Evolutionary conservation across 2,113 vertebrate species (phyloP), one percentile per base, ranked within the genome.

Genomic region (Dasyprocta punctata): DNA sequence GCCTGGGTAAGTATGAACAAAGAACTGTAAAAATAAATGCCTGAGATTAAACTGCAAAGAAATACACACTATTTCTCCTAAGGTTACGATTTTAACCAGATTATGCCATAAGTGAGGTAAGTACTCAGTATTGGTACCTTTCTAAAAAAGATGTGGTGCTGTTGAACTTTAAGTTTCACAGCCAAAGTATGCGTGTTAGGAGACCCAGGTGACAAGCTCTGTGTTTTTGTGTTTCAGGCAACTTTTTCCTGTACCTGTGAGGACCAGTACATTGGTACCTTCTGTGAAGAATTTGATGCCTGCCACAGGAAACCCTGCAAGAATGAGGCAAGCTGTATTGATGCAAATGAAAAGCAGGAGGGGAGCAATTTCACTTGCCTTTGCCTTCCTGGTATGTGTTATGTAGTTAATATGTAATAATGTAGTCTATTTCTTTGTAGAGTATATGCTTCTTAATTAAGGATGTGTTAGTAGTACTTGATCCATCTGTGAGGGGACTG

Each of bases 271-370:
- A 98, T 98, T 11, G 99, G 99, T 1, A 98, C 99, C 69, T 98
- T 99, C 98, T 99, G 99, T 89, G 99, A 99, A 97, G 99, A 99
- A 97, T 99, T 99, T 36, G 99, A 99, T 3, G 99, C 99, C 69
- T 99, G 99, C 98, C 99, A 99, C 89, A 98, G 95, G 94, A 98
- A 98, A 0, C 99, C 99, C 7, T 99, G 99, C 86, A 98, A 98
- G 98, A 99, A 99, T 98, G 99, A 99, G 0, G 99, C 98, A 61
- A 99, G 99, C 95, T 99, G 99, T 95, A 87, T 97, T 0, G 99
- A 99, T 38, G 92, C 99, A 8, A 97, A 97, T 26, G 99, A 99
- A 96, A 99, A 99, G 60, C 99, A 99, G 0, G 97, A 99, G 1
- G 99, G 99, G 88, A 99, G 96, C 95, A 99, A 99, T 95, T 99